Conservation (phyloP, 1,140 invertebrate genomes). For the Bemisia tabaci region DNA sequence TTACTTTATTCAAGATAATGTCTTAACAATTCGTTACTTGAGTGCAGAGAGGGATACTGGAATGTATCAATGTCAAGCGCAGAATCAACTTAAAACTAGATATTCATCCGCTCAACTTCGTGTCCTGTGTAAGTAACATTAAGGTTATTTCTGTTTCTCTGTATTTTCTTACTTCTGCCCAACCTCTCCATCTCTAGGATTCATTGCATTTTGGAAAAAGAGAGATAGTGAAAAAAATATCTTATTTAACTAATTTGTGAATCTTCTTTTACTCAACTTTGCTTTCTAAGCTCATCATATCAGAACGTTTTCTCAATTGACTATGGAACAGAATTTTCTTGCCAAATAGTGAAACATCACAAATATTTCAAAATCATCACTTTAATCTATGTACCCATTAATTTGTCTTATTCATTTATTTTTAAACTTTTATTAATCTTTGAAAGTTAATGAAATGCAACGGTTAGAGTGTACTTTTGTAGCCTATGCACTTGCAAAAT, state of each 20-base stretch:
- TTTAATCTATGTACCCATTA: too few species aligned
- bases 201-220: conserved; percentile 7
- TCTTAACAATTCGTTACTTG: conserved; percentile 64
- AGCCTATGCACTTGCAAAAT: too few species aligned
- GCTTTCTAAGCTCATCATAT: too few species aligned
- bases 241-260: conserved; percentile 4
- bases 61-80: conserved; percentile 92
- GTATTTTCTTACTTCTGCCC: conserved; percentile 1
- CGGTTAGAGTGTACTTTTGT: too few species aligned
- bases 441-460: too few species aligned
- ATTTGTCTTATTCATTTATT: too few species aligned
- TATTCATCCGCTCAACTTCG: conserved; percentile 82
- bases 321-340: too few species aligned
- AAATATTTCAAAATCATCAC: too few species aligned
- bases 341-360: too few species aligned
- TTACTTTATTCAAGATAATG: conserved; percentile 73
- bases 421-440: too few species aligned
- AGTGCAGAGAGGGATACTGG: conserved; percentile 68
- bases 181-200: not conserved
- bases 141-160: not conserved
- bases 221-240: conserved; percentile 8
- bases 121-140: conserved; percentile 48
- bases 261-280: conserved; percentile 17
- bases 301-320: too few species aligned
- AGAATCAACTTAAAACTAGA: conserved; percentile 70